phyloP scores from a whole-genome alignment of 2,113 vertebrate species.

The Hyaena hyaena region DNA sequence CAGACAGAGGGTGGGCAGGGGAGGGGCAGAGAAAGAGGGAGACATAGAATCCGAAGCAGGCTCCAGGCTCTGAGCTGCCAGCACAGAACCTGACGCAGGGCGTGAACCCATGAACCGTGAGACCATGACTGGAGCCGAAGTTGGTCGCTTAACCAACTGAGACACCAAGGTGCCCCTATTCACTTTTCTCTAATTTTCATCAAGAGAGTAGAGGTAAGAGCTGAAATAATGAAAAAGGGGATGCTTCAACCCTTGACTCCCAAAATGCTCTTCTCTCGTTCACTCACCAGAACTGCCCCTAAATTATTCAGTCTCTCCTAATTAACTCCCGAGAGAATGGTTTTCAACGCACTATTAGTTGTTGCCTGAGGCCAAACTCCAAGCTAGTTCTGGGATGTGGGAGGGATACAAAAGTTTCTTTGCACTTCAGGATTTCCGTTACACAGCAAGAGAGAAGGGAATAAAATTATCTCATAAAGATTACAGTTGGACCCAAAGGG shows the following conservation, averaged over 20 bases:
- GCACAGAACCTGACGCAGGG: no score
- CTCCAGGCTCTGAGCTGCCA: no score
- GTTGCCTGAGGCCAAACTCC: conserved; percentile 73
- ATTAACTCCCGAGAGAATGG: conserved; percentile 80
- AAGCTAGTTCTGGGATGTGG: conserved; percentile 26
- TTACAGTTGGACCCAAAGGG: not conserved
- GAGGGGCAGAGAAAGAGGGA: no score
- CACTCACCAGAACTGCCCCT: conserved; percentile 73
- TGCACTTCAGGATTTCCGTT: conserved; percentile 41
- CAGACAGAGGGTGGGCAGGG: no score
- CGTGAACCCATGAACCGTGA: no score
- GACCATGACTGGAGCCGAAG: no score
- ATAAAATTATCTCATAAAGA: conserved; percentile 30
- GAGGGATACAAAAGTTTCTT: conserved; percentile 46
- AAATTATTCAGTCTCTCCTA: conserved; percentile 79
- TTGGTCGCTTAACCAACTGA: no score
- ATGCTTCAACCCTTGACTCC: conserved; percentile 14
- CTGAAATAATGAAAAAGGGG: not conserved
- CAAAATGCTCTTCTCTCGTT: conserved; percentile 68
- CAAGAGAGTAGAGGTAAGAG: not conserved
- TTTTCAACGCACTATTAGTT: conserved; percentile 74
- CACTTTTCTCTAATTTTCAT: conserved; percentile 1
- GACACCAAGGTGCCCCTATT: no score
- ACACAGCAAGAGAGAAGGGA: not conserved
- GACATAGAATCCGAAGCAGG: no score